These are phyloP conservation scores for Camelus dromedarius DNA, from an alignment of 2,113 vertebrate genomes.

Conservation along the genomic window DNA sequence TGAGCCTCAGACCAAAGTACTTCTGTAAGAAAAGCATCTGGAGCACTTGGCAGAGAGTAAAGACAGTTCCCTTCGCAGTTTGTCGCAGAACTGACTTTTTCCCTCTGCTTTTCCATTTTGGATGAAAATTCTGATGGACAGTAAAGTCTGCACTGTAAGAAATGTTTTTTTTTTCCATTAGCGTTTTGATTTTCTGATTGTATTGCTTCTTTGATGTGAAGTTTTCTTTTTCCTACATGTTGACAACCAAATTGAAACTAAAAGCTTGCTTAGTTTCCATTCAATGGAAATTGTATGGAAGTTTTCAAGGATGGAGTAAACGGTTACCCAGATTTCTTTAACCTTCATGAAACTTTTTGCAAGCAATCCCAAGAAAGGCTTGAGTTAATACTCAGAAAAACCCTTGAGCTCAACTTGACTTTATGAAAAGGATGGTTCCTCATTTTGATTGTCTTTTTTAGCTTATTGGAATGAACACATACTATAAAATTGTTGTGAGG, in stretches of 20 bases:
- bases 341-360: neutral
- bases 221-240: neutral
- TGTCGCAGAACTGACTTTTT: neutral
- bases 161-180: neutral
- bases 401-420: neutral
- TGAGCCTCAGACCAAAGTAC: neutral
- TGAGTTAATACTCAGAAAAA: neutral
- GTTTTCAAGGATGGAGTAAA: neutral
- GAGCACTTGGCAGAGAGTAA: slow-evolving; percentile 33
- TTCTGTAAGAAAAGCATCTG: neutral
- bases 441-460: slow-evolving; percentile 14
- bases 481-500: neutral
- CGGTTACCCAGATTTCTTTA: neutral
- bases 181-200: slow-evolving; percentile 56
- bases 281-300: neutral
- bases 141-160: neutral
- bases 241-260: slow-evolving; percentile 29
- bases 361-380: neutral
- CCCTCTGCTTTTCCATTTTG: neutral
- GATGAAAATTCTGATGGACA: slow-evolving; percentile 41
- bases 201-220: neutral
- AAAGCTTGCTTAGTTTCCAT: neutral
- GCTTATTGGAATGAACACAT: neutral
- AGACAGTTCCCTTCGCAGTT: slow-evolving; percentile 23
- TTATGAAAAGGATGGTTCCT: neutral